Conservation (phyloP, 2,888 invertebrate species). For the Azorinus chamasolen region DNA sequence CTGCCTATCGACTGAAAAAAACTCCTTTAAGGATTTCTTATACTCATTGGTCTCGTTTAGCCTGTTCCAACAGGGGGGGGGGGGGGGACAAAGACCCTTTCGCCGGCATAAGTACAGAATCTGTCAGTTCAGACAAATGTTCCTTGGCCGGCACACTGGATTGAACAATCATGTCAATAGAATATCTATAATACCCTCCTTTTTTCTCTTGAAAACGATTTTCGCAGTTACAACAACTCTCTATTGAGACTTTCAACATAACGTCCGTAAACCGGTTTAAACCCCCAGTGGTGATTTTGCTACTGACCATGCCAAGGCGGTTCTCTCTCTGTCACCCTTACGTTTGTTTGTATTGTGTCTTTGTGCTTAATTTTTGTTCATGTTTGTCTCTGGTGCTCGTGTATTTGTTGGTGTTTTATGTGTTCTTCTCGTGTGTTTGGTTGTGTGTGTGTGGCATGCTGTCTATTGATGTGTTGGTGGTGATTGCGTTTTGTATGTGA, state of each 20-base stretch:
- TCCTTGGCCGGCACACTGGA: not conserved
- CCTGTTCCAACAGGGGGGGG: slow-evolving; percentile 19
- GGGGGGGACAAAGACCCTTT: not conserved
- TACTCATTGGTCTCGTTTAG: slow-evolving; percentile 12
- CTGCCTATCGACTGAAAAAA: slow-evolving; percentile 1
- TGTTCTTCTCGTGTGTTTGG: too few species aligned
- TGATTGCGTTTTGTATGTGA: too few species aligned
- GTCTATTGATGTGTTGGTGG: too few species aligned
- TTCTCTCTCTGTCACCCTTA: too few species aligned
- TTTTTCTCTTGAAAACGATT: slow-evolving; percentile 7
- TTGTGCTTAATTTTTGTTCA: too few species aligned
- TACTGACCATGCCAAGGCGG: too few species aligned
- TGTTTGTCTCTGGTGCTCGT: too few species aligned
- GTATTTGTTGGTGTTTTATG: too few species aligned
- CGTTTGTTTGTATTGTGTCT: too few species aligned
- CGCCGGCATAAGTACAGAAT: slow-evolving; percentile 8
- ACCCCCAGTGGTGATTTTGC: too few species aligned
- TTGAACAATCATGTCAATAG: slow-evolving; percentile 9
- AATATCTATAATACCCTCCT: slow-evolving; percentile 20
- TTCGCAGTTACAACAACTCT: slow-evolving; percentile 16
- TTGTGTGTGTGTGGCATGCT: too few species aligned
- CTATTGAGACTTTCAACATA: slow-evolving; percentile 7
- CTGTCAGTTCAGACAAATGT: slow-evolving; percentile 9
- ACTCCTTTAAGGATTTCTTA: slow-evolving; percentile 4
- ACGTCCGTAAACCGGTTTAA: too few species aligned